Evolutionary conservation across 2,113 vertebrate species (phyloP), one percentile per base, ranked within the genome.

Genomic region (Ammodytes marinus): DNA sequence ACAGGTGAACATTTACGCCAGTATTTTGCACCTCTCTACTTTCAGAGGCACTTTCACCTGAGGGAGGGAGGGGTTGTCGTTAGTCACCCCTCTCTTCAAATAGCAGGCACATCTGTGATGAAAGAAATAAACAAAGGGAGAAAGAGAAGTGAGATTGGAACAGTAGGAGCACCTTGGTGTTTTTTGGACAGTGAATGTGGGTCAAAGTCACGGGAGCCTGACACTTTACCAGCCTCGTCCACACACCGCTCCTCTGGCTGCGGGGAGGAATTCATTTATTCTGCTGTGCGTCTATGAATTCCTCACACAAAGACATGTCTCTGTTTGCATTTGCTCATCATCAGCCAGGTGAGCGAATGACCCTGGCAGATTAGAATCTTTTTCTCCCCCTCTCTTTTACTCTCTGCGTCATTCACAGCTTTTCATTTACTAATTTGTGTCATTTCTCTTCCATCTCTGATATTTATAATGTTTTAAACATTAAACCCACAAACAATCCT

Each of bases 161-260:
- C 74, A 82, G 69, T 13, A 54, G 50, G 71, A 65, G 57, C 86
- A 86, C 76, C 63, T 42, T 60, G 27, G 14, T 80, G 64, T 77
- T 81, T 57, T 85, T 75, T 77, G 75, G 42, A 77, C 42, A 14
- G 40, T 69, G 75, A 83, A 91, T 89, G 85, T 90, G 82, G 87
- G 88, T 89, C 90, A 90, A 75, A 73, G 82, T 69, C 11, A 6
- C 2, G 8, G 39, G 76, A 13, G 14, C 46, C 11, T 39, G 14
- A 67, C 57, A 42, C 68, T 67, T 84, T 64, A 84, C 58, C 8
- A 1, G 53, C 40, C 19, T 14, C 2, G 37, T 59, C 72, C 65
- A 87, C 73, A 84, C 54, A 54, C 68, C 19, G 4, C 13, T 7
- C 11, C 10, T 55, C 52, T 14, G 14, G 17, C 59, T 67, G 59